Percentiles rank a stretch among this genome's conserved stretches.
These are phyloP conservation scores for Stigmatopora argus DNA, from an alignment of 2,113 vertebrate genomes.

Conservation along the genomic window DNA sequence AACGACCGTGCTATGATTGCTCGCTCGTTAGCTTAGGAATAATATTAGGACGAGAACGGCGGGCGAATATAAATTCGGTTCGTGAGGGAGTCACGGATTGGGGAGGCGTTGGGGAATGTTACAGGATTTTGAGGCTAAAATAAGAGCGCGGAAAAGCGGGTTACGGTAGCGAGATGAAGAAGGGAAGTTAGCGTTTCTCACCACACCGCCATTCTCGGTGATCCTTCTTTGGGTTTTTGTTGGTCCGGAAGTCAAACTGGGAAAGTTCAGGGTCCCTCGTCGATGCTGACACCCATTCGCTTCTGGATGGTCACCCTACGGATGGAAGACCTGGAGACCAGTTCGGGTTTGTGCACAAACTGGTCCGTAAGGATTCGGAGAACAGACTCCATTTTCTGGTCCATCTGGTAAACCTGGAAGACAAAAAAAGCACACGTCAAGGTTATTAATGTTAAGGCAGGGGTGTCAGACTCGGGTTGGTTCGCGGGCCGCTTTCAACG, in stretches of 20 bases:
- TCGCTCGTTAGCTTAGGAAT: slow-evolving; percentile 57
- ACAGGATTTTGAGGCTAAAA: neutral
- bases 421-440: slow-evolving; percentile 7
- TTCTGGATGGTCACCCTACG: slow-evolving; percentile 67
- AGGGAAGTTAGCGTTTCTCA: neutral
- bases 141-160: neutral
- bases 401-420: slow-evolving; percentile 67
- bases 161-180: neutral
- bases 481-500: too few relatives aligned
- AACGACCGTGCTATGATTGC: slow-evolving; percentile 46
- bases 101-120: slow-evolving; percentile 1
- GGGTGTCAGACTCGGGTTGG: too few relatives aligned
- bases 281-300: slow-evolving; percentile 53
- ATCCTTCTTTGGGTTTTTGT: too few relatives aligned
- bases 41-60: slow-evolving; percentile 55
- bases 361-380: slow-evolving; percentile 64
- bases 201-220: slow-evolving; percentile 2
- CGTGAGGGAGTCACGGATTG: slow-evolving; percentile 17
- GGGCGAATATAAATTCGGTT: slow-evolving; percentile 49
- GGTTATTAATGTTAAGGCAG: neutral
- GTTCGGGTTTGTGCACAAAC: slow-evolving; percentile 59
- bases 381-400: slow-evolving; percentile 67
- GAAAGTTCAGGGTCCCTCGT: slow-evolving; percentile 62
- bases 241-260: slow-evolving; percentile 2
- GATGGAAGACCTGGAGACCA: slow-evolving; percentile 50